Evolutionary conservation across 2,888 invertebrate species (phyloP).

Genomic region (Leucophora obtusa): DNA sequence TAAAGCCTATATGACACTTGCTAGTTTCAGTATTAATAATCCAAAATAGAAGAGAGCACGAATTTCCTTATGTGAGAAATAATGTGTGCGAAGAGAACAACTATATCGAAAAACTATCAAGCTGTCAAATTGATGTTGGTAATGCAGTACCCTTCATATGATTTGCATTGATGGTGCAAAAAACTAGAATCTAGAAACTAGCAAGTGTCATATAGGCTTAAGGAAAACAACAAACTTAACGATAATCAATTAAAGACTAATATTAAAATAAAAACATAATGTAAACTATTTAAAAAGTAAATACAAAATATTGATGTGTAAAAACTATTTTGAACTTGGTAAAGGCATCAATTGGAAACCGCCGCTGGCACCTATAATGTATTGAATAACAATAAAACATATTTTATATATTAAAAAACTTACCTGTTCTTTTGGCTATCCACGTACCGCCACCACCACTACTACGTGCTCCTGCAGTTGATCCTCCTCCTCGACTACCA

Average conservation of each 20-base stretch:
- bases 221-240: neutral
- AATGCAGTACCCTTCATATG: no score
- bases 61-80: no score
- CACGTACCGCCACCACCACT: conserved; percentile 66
- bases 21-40: no score
- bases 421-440: conserved; percentile 72
- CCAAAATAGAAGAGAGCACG: no score
- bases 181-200: no score
- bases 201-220: no score
- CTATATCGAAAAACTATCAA: no score
- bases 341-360: conserved; percentile 76
- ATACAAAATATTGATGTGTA: neutral
- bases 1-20: no score
- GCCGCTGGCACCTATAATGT: conserved; percentile 66
- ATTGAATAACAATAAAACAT: no score
- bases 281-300: conserved; percentile 16
- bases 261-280: conserved; percentile 10
- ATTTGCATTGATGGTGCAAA: no score
- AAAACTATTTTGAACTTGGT: conserved; percentile 71
- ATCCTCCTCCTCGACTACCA: conserved; percentile 49
- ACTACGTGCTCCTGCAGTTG: conserved; percentile 25
- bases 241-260: neutral
- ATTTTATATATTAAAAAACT: neutral
- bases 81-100: no score
- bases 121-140: no score